These are phyloP conservation scores for Pterois miles DNA, from an alignment of 2,797 vertebrate species.

Conservation along the genomic window DNA sequence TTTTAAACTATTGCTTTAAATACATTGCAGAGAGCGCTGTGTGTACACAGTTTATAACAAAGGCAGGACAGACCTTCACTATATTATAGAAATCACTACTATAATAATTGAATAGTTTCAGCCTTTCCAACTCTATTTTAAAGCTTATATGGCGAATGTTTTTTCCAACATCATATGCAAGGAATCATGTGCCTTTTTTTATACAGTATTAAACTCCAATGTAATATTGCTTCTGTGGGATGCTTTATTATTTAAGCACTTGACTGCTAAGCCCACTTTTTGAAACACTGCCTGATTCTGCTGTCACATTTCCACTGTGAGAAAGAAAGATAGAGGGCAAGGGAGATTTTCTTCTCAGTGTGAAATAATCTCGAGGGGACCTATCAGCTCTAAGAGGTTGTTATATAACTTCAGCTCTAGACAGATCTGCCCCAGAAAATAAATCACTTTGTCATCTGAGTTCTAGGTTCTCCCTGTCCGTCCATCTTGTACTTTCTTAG, in stretches of 20 bases:
- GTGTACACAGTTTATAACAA: neutral
- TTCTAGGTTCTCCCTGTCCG: conserved; percentile 4
- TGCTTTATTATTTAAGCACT: neutral
- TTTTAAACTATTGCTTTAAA: neutral
- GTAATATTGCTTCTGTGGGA: neutral
- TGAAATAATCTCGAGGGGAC: conserved; percentile 30
- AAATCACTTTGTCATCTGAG: conserved; percentile 19
- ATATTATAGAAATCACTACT: neutral
- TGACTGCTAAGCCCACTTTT: conserved; percentile 4
- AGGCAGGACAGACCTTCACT: neutral
- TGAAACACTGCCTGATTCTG: neutral
- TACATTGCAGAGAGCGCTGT: neutral
- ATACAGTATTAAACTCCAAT: neutral
- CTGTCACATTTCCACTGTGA: conserved; percentile 22
- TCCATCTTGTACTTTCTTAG: conserved; percentile 12
- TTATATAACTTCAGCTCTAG: conserved; percentile 35
- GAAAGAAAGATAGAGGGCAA: neutral
- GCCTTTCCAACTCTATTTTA: neutral
- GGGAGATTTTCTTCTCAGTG: conserved; percentile 39
- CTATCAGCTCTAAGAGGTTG: conserved; percentile 2
- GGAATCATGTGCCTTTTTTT: neutral
- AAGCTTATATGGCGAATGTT: neutral
- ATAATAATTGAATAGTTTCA: neutral
- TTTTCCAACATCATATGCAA: neutral
- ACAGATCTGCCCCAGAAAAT: conserved; percentile 7